phyloP scores from a whole-genome alignment of 2,113 vertebrate genomes.

The Scomber colias region DNA sequence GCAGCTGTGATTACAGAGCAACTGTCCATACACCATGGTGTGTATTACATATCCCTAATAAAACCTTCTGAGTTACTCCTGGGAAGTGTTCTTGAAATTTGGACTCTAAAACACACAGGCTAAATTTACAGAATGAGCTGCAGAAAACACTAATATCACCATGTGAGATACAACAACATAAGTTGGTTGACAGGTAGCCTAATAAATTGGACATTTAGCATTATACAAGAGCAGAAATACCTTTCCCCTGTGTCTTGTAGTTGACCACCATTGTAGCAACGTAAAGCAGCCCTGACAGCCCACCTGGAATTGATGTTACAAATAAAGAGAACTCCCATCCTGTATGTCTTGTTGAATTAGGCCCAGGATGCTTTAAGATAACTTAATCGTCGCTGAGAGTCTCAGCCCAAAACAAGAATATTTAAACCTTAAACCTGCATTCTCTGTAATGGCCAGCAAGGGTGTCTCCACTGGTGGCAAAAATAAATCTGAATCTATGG shows the following conservation, averaged over 20 bases:
- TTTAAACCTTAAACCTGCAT: not conserved
- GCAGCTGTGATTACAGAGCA: slow-evolving; percentile 6
- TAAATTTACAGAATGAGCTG: slow-evolving; percentile 13
- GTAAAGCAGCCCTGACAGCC: slow-evolving; percentile 17
- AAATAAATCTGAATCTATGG: too few species aligned
- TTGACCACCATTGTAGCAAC: not conserved
- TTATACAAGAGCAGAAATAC: not conserved
- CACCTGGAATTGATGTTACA: slow-evolving; percentile 41
- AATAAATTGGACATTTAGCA: slow-evolving; percentile 4
- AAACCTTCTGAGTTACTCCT: slow-evolving; percentile 1
- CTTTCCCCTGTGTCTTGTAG: not conserved
- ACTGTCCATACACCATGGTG: slow-evolving; percentile 21
- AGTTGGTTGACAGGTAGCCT: slow-evolving; percentile 1
- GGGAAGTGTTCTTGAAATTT: not conserved
- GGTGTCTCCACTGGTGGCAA: too few species aligned
- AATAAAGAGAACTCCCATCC: not conserved
- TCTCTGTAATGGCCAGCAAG: too few species aligned
- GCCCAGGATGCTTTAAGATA: not conserved
- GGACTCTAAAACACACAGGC: not conserved
- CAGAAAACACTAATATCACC: not conserved
- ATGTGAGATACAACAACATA: not conserved
- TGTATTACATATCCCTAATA: not conserved
- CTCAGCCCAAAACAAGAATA: not conserved
- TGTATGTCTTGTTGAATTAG: not conserved
- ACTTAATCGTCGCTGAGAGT: not conserved